Conservation (phyloP, 2,888 invertebrate species). For the Leptopilina myrica region DNA sequence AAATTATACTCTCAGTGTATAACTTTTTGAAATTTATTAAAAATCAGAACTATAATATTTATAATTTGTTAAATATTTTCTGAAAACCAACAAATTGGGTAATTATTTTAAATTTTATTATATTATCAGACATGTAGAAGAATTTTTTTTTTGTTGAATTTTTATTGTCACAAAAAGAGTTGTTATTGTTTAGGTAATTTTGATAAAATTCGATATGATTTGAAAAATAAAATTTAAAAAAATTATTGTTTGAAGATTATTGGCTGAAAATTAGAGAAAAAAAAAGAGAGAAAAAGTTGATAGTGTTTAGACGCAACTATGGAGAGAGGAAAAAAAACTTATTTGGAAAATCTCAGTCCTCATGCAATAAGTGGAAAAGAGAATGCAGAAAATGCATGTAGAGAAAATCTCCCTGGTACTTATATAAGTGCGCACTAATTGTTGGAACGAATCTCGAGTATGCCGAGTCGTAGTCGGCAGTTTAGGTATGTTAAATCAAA, state of each 20-base stretch:
- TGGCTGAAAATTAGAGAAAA: not conserved
- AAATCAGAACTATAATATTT: too few relatives aligned
- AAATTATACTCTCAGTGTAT: too few relatives aligned
- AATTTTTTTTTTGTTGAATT: too few relatives aligned
- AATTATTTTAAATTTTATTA: too few relatives aligned
- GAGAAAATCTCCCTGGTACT: not conserved
- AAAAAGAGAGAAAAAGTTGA: not conserved
- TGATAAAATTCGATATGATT: too few relatives aligned
- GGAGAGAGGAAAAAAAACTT: not conserved
- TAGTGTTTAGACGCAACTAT: not conserved
- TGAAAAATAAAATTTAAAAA: too few relatives aligned
- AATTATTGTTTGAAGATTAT: not conserved
- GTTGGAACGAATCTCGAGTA: slow-evolving; percentile 37
- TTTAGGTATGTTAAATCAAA: slow-evolving; percentile 38
- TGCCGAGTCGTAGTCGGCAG: not conserved
- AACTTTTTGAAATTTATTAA: too few relatives aligned
- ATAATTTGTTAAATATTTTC: too few relatives aligned
- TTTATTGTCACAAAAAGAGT: too few relatives aligned
- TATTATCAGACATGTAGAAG: too few relatives aligned
- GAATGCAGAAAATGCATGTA: slow-evolving; percentile 15
- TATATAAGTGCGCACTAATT: slow-evolving; percentile 30
- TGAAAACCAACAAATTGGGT: too few relatives aligned
- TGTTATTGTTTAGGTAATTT: too few relatives aligned
- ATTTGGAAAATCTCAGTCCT: slow-evolving; percentile 22
- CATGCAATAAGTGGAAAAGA: slow-evolving; percentile 7